Evolutionary conservation across 2,888 invertebrate species (phyloP).

Genomic region (Tinea semifulvella): DNA sequence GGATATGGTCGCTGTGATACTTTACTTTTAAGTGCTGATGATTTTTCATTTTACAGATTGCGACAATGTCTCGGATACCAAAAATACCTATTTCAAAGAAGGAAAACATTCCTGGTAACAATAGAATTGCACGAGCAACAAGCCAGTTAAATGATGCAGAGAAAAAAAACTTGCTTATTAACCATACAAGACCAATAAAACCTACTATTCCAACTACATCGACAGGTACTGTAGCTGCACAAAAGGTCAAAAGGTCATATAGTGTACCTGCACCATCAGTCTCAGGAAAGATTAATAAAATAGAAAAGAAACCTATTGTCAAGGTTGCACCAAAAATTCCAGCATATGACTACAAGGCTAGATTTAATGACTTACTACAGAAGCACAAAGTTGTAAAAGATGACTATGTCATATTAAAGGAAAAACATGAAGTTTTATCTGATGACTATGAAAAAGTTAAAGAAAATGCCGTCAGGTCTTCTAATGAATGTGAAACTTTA

Average conservation of each 20-base stretch:
- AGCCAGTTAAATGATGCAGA: constrained; percentile 48
- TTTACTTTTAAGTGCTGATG: too few relatives aligned
- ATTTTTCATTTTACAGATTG: too few relatives aligned
- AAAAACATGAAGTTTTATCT: constrained; percentile 58
- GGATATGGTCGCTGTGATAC: too few relatives aligned
- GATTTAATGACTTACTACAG: constrained; percentile 67
- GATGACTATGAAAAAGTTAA: constrained; percentile 61
- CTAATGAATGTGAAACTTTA: constrained; percentile 40
- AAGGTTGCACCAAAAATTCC: constrained; percentile 63
- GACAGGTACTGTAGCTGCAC: not conserved
- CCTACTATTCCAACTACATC: constrained; percentile 9
- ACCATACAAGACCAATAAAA: constrained; percentile 43
- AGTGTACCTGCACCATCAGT: constrained; percentile 26
- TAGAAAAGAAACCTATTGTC: constrained; percentile 39
- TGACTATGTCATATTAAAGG: constrained; percentile 58
- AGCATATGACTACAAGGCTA: constrained; percentile 72
- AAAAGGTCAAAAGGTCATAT: not conserved
- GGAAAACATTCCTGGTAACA: constrained; percentile 47
- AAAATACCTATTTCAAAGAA: constrained; percentile 42
- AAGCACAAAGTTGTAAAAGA: constrained; percentile 66
- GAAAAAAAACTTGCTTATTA: constrained; percentile 44
- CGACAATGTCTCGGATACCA: constrained; percentile 55
- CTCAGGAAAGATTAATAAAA: constrained; percentile 39
- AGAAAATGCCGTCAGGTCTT: constrained; percentile 37
- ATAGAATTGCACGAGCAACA: constrained; percentile 33